A percentile compares a stretch with the other conserved stretches of the same genome.
Conservation (phyloP, 2,113 vertebrate species). For the Pelusios castaneus region DNA sequence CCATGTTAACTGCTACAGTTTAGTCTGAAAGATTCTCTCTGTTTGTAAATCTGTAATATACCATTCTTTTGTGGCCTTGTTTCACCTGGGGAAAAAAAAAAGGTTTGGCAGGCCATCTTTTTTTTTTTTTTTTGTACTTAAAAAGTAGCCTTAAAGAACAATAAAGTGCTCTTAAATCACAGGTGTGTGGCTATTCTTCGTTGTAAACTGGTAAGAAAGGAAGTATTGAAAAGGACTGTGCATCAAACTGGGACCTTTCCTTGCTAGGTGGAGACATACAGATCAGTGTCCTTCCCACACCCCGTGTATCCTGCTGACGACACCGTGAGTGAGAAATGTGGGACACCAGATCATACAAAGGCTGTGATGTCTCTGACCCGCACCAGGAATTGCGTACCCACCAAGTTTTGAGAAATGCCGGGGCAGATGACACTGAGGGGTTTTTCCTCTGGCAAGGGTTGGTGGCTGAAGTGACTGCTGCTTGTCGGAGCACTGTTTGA, state of each 20-base stretch:
- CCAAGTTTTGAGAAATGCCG: background rate
- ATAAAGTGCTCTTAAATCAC: conserved; percentile 99
- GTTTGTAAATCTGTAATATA: conserved; percentile 94
- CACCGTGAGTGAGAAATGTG: background rate
- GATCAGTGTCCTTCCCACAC: background rate
- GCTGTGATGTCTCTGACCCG: background rate
- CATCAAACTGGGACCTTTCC: background rate
- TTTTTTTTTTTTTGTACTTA: conserved; percentile 99
- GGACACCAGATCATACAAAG: background rate
- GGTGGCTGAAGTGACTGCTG: background rate
- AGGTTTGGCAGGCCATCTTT: conserved; percentile 99
- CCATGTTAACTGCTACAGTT: conserved; percentile 78
- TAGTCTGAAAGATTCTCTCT: conserved; percentile 74
- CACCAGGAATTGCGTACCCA: background rate
- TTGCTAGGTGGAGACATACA: background rate
- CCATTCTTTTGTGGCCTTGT: conserved; percentile 90
- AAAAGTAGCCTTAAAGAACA: conserved; percentile 99
- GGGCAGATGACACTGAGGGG: background rate
- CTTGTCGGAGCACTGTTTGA: background rate
- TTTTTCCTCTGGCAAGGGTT: background rate
- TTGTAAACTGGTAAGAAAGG: background rate
- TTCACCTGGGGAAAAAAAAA: conserved; percentile 89
- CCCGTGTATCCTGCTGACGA: background rate
- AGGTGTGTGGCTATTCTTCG: background rate
- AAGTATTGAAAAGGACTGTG: background rate